Conservation (phyloP, 2,888 invertebrate species). For the Chrysolina haemoptera region DNA sequence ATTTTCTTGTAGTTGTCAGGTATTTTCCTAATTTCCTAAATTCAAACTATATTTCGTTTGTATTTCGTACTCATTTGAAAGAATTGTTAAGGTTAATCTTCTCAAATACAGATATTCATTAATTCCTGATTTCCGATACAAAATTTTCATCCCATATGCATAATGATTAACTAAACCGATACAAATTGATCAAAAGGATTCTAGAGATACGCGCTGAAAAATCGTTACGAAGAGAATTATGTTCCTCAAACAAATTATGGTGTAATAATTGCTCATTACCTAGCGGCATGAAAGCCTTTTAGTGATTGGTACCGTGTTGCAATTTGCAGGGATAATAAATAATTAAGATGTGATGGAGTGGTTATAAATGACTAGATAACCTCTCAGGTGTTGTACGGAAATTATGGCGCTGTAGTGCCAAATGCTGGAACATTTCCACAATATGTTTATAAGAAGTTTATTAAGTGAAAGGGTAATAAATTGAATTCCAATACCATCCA, state of each 20-base stretch:
- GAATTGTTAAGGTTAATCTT: no score
- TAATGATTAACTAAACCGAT: neutral
- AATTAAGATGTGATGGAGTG: constrained; percentile 23
- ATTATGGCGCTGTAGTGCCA: constrained; percentile 4
- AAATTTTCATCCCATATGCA: no score
- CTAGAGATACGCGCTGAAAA: constrained; percentile 15
- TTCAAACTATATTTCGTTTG: no score
- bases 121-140: no score
- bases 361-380: constrained; percentile 4
- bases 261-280: constrained; percentile 21
- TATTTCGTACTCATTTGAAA: no score
- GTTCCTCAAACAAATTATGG: constrained; percentile 24
- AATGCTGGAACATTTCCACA: neutral
- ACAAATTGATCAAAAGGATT: neutral
- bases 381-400: constrained; percentile 16
- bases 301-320: constrained; percentile 26
- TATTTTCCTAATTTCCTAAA: no score
- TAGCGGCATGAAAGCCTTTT: constrained; percentile 21
- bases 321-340: constrained; percentile 27
- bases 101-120: no score
- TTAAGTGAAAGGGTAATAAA: no score
- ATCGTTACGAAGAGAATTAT: constrained; percentile 21
- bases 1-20: no score
- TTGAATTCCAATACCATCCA: no score
- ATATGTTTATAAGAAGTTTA: neutral